Conservation (phyloP, 1,140 invertebrate species). For the Diabrotica virgifera region DNA sequence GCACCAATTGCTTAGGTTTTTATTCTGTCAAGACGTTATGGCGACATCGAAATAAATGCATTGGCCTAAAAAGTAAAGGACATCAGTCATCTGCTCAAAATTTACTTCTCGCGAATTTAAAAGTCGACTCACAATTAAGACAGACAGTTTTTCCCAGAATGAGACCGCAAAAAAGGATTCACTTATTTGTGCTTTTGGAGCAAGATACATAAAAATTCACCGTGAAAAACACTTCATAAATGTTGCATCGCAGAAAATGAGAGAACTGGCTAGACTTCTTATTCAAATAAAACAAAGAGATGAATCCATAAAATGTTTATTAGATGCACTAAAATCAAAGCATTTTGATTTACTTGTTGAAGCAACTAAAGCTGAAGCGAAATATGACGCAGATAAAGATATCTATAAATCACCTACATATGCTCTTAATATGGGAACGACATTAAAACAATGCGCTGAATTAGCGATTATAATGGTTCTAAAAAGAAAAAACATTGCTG, state of each 20-base stretch:
- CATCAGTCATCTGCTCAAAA: no score
- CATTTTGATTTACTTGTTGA: conserved; percentile 22
- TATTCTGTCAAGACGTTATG: no score
- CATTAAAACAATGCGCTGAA: conserved; percentile 31
- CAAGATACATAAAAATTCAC: conserved; percentile 40
- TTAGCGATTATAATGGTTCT: conserved; percentile 25
- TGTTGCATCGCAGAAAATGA: conserved; percentile 39
- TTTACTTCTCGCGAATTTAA: no score
- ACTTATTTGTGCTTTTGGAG: conserved; percentile 40
- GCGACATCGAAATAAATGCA: no score
- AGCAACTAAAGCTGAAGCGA: conserved; percentile 26
- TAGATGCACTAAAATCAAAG: conserved; percentile 10
- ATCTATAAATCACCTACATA: conserved; percentile 25
- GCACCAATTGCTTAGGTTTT: no score
- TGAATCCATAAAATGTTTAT: background rate
- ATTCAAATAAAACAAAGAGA: conserved; percentile 31
- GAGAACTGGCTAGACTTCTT: conserved; percentile 36
- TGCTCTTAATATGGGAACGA: conserved; percentile 29
- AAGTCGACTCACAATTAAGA: no score
- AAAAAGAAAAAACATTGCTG: conserved; percentile 14
- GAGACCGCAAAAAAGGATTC: conserved; percentile 32
- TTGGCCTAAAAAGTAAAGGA: no score
- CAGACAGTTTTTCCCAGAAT: conserved; percentile 51
- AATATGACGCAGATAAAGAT: conserved; percentile 25
- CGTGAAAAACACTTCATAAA: conserved; percentile 38